These are phyloP conservation scores for Pomacea maculata DNA, from an alignment of 1,140 invertebrate species.

Conservation along the genomic window DNA sequence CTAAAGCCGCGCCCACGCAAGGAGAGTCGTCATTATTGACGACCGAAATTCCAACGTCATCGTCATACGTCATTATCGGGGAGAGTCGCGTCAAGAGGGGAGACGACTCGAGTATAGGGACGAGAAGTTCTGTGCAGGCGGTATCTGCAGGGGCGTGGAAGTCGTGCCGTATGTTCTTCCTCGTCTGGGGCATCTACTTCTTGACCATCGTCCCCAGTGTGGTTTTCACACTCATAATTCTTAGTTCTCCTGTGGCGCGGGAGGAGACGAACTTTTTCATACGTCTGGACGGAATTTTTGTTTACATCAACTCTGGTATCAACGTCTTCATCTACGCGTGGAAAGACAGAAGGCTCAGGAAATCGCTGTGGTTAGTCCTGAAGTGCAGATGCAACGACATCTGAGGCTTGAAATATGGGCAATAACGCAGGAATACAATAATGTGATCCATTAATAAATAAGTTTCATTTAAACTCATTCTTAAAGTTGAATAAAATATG, in stretches of 20 bases:
- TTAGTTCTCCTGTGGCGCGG: neutral
- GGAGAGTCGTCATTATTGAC: no score
- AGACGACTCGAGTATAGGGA: no score
- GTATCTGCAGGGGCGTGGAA: neutral
- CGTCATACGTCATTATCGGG: no score
- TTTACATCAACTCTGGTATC: conserved; percentile 7
- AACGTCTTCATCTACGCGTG: conserved; percentile 7
- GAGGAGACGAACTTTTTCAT: neutral
- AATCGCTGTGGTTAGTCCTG: neutral
- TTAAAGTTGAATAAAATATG: no score
- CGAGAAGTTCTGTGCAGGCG: no score
- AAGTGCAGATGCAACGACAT: neutral
- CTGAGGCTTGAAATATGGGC: neutral
- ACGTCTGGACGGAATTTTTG: neutral
- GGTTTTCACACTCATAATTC: neutral
- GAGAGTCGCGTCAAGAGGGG: no score
- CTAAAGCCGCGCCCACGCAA: no score
- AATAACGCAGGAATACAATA: no score
- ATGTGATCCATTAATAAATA: no score
- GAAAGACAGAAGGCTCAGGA: conserved; percentile 5
- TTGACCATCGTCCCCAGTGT: neutral
- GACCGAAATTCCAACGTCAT: no score
- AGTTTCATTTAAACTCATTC: no score
- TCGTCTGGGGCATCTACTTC: conserved; percentile 13
- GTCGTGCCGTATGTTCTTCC: conserved; percentile 2